Evolutionary conservation across 2,888 invertebrate genomes (phyloP).

Genomic region (Cheilosia grossa): DNA sequence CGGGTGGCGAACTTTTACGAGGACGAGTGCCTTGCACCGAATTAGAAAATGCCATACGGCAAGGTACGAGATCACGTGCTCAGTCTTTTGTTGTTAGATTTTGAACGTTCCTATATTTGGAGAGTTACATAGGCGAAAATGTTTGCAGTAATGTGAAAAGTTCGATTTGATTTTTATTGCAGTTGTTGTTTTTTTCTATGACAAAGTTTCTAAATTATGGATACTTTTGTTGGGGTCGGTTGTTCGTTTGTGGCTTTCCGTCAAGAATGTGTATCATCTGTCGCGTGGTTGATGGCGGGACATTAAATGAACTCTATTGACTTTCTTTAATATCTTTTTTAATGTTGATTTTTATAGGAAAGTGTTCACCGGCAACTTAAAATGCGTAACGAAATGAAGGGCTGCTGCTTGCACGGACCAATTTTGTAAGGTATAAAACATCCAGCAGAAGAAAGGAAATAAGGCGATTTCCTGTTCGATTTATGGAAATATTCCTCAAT

Average conservation of each 20-base stretch:
- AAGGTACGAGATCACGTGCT: conserved; percentile 42
- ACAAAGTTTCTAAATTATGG: conserved; percentile 43
- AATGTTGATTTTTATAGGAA: background rate
- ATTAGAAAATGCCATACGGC: conserved; percentile 44
- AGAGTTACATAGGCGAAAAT: conserved; percentile 37
- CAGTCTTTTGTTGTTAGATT: conserved; percentile 16
- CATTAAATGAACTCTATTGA: background rate
- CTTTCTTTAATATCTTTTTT: conserved; percentile 8
- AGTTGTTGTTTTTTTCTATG: conserved; percentile 21
- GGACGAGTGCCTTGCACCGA: conserved; percentile 28
- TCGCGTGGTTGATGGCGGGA: background rate
- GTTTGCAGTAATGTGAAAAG: conserved; percentile 61
- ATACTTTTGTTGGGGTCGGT: conserved; percentile 24
- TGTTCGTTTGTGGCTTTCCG: conserved; percentile 11
- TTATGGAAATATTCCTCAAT: no score
- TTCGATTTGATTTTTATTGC: conserved; percentile 47
- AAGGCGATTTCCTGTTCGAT: no score
- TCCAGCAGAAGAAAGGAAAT: no score
- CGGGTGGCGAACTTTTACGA: conserved; percentile 21
- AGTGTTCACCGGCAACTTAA: no score
- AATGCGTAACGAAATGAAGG: no score
- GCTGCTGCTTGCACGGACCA: no score
- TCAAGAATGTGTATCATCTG: no score
- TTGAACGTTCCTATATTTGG: conserved; percentile 39
- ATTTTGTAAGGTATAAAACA: no score